Conservation (phyloP, 1,140 invertebrate species). For the Drosophila repleta region DNA sequence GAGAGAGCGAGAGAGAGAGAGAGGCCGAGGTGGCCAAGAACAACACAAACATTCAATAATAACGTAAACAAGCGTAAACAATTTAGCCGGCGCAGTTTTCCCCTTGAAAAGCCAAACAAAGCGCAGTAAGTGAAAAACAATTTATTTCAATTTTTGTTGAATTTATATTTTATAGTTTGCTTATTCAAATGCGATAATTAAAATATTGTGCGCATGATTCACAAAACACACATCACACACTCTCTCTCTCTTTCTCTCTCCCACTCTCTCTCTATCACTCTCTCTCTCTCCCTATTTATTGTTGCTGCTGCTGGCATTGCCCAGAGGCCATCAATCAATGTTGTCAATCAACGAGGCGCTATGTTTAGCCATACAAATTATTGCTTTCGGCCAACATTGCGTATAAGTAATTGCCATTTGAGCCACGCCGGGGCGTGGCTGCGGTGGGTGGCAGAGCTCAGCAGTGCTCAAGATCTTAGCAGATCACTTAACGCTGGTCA, state of each 20-base stretch:
- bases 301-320: constrained; percentile 10
- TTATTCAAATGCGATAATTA: constrained; percentile 64
- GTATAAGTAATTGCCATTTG: constrained; percentile 63
- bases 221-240: constrained; percentile 13
- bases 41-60: constrained; percentile 10
- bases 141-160: constrained; percentile 39
- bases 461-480: neutral
- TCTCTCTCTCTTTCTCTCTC: neutral
- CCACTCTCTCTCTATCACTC: neutral
- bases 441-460: neutral
- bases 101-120: constrained; percentile 23
- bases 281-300: neutral
- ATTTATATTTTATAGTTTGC: constrained; percentile 48
- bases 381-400: constrained; percentile 46
- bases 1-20: constrained; percentile 1
- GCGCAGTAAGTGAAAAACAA: constrained; percentile 62
- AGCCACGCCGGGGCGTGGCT: neutral
- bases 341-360: constrained; percentile 63
- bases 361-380: constrained; percentile 34
- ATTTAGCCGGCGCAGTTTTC: constrained; percentile 47
- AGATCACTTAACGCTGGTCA: constrained; percentile 29
- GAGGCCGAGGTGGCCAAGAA: constrained; percentile 18
- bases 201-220: constrained; percentile 69
- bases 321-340: constrained; percentile 65
- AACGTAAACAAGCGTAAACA: constrained; percentile 39